Percentiles rank a stretch among this genome's conserved stretches.
Evolutionary conservation across 2,888 invertebrate species (phyloP).

Genomic region (Clusia tigrina): DNA sequence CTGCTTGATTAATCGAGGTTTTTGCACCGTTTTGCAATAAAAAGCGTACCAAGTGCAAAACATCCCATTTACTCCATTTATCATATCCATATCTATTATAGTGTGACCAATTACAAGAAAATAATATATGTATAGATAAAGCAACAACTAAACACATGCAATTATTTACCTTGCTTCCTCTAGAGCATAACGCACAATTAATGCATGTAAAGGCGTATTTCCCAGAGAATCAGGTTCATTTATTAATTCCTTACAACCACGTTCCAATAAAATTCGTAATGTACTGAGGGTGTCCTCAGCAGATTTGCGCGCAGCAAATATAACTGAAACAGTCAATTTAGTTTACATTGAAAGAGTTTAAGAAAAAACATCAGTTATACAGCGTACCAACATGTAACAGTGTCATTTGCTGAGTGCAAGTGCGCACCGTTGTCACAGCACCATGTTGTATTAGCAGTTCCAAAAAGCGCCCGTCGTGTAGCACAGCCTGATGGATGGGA

Average conservation of each 20-base stretch:
- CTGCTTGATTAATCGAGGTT: slow-evolving; percentile 74
- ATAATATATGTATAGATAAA: not conserved
- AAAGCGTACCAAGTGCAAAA: slow-evolving; percentile 73
- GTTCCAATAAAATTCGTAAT: slow-evolving; percentile 73
- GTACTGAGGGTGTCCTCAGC: slow-evolving; percentile 77
- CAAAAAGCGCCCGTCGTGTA: slow-evolving; percentile 76
- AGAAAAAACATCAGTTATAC: not conserved
- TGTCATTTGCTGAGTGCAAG: slow-evolving; percentile 77
- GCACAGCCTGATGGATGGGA: slow-evolving; percentile 79
- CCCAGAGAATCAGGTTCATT: slow-evolving; percentile 77
- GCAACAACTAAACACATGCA: no score
- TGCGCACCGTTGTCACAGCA: slow-evolving; percentile 75
- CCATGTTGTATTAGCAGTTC: slow-evolving; percentile 73
- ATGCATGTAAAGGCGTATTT: slow-evolving; percentile 76
- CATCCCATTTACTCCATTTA: slow-evolving; percentile 79
- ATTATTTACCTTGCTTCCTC: slow-evolving; percentile 70
- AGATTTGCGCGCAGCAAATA: slow-evolving; percentile 74
- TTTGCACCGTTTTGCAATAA: slow-evolving; percentile 72
- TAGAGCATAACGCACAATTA: slow-evolving; percentile 72
- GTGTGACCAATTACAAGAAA: not conserved
- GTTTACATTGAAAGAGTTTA: not conserved
- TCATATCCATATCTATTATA: slow-evolving; percentile 69
- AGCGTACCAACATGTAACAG: slow-evolving; percentile 70
- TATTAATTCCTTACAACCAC: slow-evolving; percentile 76
- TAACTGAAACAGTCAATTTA: slow-evolving; percentile 62